These are phyloP conservation scores for Chelmon rostratus DNA, from an alignment of 2,797 vertebrate genomes.

Conservation along the genomic window DNA sequence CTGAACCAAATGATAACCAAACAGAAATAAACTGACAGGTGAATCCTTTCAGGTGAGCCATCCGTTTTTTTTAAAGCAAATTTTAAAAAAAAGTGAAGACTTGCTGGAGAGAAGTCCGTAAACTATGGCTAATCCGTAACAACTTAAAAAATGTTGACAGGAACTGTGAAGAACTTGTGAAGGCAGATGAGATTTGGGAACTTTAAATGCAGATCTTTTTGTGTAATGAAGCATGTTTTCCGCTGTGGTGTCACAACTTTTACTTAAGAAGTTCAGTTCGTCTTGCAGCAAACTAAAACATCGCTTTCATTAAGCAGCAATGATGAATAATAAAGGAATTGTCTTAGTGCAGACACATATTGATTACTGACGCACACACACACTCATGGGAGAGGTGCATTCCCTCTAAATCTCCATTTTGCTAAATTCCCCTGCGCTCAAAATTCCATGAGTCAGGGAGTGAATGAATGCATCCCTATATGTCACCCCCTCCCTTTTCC, in stretches of 20 bases:
- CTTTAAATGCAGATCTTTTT: neutral
- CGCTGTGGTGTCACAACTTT: neutral
- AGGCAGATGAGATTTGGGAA: no score
- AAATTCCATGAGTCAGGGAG: slow-evolving; percentile 49
- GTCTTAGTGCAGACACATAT: neutral
- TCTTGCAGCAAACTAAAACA: neutral
- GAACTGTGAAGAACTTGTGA: no score
- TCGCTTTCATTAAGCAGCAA: neutral
- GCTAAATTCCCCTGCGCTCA: slow-evolving; percentile 37
- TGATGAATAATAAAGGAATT: neutral
- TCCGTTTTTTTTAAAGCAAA: neutral
- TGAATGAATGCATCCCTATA: slow-evolving; percentile 70
- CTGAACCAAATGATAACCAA: neutral
- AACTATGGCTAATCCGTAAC: neutral
- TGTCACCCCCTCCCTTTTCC: slow-evolving; percentile 51
- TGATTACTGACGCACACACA: neutral
- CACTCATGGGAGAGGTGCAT: slow-evolving; percentile 6
- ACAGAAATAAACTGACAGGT: no score
- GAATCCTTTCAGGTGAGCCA: neutral
- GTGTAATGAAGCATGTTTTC: neutral
- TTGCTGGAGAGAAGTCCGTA: neutral
- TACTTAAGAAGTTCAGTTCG: neutral
- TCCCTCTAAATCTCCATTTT: slow-evolving; percentile 15
- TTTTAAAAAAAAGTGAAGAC: no score
- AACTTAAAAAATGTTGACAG: neutral